Base-by-base conservation (phyloP, 1,140 invertebrate genomes). In the Drosophila santomea region DNA sequence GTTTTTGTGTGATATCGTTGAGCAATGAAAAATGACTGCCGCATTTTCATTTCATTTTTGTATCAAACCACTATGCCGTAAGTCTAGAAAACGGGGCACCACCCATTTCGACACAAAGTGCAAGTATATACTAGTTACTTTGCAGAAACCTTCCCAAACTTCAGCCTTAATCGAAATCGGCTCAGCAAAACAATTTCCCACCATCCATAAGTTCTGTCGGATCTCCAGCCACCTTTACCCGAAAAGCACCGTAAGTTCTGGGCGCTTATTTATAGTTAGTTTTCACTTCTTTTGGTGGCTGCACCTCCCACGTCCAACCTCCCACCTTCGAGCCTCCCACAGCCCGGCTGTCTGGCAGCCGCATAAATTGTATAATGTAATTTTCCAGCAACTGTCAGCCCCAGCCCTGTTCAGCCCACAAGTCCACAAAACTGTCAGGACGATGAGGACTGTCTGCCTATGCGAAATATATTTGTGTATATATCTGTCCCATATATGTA, bases 351-450 rank as follows among this genome's bases (percentile, higher is more conserved):
- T 86, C 75, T 83, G 79, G 74, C 79, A 88, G 83, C 80, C 77
- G 80, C 84, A 89, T 89, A 89, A 89, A 89, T 85, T 89, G 84
- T 89, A 84, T 89, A 89, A 89, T 89, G 84, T 89, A 89, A 89
- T 89, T 89, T 89, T 80, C 75, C 71, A 77, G 71, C 71, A 62
- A 68, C 71, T 75, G 75, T 57, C 83, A 73, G 62, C 43, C 23
- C 55, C 60, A 52, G 57, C 47, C 58, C 47, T 43, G 11, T 39
- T 52, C 62, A 64, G 25, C 44, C 74, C 62, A 54, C 62, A 89
- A 88, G 83, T 82, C 79, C 84, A 79, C 84, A 89, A 41, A 82
- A 84, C 80, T 89, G 85, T 89, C 84, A 88, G 62, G 64, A 63
- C 74, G 74, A 69, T 75, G 73, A 73, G 74, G 66, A 85, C 71